phyloP scores from a whole-genome alignment of 1,140 invertebrate genomes.

The Hylaeus volcanicus region DNA sequence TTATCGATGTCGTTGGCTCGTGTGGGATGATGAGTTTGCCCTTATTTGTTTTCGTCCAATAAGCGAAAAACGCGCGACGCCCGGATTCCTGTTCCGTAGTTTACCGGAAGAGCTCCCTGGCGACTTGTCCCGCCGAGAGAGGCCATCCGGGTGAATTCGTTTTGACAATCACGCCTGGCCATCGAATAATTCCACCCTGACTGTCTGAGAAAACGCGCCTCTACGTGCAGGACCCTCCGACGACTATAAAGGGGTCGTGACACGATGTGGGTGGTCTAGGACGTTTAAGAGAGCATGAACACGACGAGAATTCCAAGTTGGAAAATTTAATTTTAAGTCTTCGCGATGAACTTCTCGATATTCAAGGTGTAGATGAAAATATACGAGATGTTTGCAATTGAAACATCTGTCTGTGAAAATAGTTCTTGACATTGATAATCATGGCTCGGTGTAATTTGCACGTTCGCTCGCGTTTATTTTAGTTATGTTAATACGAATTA shows the following conservation, averaged over 20 bases:
- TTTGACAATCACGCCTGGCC: constrained; percentile 39
- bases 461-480: no score
- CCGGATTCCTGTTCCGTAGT: constrained; percentile 25
- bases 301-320: no score
- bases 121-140: constrained; percentile 25
- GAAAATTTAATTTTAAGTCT: no score
- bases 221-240: background rate
- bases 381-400: no score
- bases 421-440: no score
- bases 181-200: constrained; percentile 3
- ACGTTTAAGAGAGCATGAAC: background rate
- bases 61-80: constrained; percentile 43
- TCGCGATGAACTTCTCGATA: no score
- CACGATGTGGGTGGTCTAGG: background rate
- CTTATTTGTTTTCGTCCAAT: constrained; percentile 69
- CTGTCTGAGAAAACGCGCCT: background rate
- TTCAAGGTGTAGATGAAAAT: no score
- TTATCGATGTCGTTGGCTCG: constrained; percentile 59
- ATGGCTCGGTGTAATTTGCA: no score
- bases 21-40: constrained; percentile 65
- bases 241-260: background rate
- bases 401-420: no score
- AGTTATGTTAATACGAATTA: no score
- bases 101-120: constrained; percentile 44
- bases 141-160: constrained; percentile 36